These are phyloP conservation scores for Sphaeramia orbicularis DNA, from an alignment of 2,797 vertebrate species.

Conservation along the genomic window DNA sequence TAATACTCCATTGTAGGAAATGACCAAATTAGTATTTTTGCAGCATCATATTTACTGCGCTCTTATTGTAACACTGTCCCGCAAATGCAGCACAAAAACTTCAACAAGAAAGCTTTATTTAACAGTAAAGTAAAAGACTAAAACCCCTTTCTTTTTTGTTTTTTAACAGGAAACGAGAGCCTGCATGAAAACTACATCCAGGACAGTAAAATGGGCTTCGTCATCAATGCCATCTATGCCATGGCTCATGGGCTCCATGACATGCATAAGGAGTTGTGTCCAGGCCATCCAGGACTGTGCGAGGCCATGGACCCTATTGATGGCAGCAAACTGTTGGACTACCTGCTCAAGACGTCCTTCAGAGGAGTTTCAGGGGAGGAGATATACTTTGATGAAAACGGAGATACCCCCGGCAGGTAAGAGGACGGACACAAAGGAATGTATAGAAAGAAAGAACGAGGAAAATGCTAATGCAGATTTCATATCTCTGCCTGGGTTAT, in stretches of 20 bases:
- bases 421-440: no score
- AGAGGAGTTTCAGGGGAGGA: constrained; percentile 95
- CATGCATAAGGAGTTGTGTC: constrained; percentile 94
- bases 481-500: background rate
- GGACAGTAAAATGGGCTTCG: constrained; percentile 99
- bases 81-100: constrained; percentile 9
- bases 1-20: no score
- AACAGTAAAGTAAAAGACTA: background rate
- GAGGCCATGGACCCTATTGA: constrained; percentile 98
- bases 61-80: constrained; percentile 12
- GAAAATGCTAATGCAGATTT: constrained; percentile 18
- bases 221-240: constrained; percentile 98
- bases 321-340: constrained; percentile 95
- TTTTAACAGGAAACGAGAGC: constrained; percentile 92
- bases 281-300: constrained; percentile 91
- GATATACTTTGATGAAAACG: constrained; percentile 97
- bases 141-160: constrained; percentile 17
- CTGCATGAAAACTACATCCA: constrained; percentile 97
- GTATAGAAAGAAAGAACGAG: constrained; percentile 10
- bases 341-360: constrained; percentile 95
- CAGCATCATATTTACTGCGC: constrained; percentile 37
- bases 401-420: constrained; percentile 98
- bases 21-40: constrained; percentile 1
- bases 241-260: constrained; percentile 98
- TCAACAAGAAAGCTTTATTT: background rate